Evolutionary conservation across 2,888 invertebrate species (phyloP).

Genomic region (Odontothrips loti): DNA sequence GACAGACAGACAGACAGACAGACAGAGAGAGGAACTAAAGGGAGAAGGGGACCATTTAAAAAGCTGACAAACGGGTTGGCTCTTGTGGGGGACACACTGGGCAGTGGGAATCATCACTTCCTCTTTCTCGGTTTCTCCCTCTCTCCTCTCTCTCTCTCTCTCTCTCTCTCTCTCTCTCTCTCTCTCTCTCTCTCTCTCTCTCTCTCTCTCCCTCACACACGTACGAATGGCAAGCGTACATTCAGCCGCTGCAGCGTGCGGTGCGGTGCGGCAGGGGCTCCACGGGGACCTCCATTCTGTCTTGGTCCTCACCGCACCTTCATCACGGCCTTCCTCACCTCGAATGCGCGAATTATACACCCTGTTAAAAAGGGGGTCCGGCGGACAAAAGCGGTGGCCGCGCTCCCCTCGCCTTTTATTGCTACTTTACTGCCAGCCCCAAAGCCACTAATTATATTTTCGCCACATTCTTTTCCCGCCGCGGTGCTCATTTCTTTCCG

Average conservation of each 20-base stretch:
- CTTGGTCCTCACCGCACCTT: not conserved
- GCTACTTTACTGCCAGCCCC: not conserved
- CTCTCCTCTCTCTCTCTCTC: not conserved
- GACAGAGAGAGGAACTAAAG: too few species aligned
- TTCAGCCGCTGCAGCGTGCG: not conserved
- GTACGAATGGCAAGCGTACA: not conserved
- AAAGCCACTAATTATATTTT: slow-evolving; percentile 2
- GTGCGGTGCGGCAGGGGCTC: not conserved
- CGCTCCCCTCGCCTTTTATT: too few species aligned
- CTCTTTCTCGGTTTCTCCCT: not conserved
- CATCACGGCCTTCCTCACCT: not conserved
- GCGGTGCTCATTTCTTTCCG: not conserved
- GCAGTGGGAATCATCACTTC: not conserved
- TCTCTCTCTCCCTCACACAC: not conserved
- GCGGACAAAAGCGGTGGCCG: too few species aligned
- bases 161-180: not conserved
- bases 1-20: too few species aligned
- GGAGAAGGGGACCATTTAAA: not conserved
- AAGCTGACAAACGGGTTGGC: slow-evolving; percentile 1
- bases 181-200: not conserved
- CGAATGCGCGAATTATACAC: not conserved
- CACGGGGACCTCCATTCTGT: not conserved
- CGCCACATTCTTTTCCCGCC: not conserved
- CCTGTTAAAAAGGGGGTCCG: not conserved
- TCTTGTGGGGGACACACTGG: slow-evolving; percentile 11